Base-by-base conservation (phyloP, 1,140 invertebrate genomes). In the Vanessa atalanta region DNA sequence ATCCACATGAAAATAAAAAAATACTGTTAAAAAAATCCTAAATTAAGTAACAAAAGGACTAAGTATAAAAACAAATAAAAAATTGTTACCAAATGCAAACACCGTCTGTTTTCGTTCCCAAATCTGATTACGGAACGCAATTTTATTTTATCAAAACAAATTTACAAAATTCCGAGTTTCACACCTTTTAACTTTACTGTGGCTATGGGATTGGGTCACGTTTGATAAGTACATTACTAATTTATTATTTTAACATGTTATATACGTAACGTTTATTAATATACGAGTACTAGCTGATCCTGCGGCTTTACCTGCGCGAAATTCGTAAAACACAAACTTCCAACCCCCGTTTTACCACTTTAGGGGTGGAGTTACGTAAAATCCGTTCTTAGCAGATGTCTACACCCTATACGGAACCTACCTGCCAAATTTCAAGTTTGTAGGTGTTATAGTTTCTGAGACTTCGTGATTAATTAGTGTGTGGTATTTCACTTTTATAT, bases 81-180 rank as follows among this genome's bases (percentile, higher is more conserved):
- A 70, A 48, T 70, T 70, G 66, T 57, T 70, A 60, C 31, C 53
- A 11, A 63, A 16, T 61, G 57, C 55, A 63, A 63, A 50, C 68
- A 70, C 31, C 37, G 31, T 61, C 68, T 70, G 68, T 70, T 70
- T 70, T 63, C 47, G 55, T 60, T 47, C 23, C 55, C 37, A 70
- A 70, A 70, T 70, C 68, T 61, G 68, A 70, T 70, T 70, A 61
- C 20, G 68, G n/a, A 3, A 55, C 43, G 37, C 68, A 70, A 61
- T 70, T 55, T 70, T 70, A 70, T 70, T 70, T 70, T 70, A 69
- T 69, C 67, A 69, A 69, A 69, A 57, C 67, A 69, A 69, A 69
- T 69, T 37, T 69, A 69, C 67, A 60, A 47, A 57, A 57, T 60
- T 31, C 20, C 60, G 67, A 60, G 37, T 60, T 69, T 69, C 67